Conservation (phyloP, 2,888 invertebrate species). For the Heteropelma amictum region DNA sequence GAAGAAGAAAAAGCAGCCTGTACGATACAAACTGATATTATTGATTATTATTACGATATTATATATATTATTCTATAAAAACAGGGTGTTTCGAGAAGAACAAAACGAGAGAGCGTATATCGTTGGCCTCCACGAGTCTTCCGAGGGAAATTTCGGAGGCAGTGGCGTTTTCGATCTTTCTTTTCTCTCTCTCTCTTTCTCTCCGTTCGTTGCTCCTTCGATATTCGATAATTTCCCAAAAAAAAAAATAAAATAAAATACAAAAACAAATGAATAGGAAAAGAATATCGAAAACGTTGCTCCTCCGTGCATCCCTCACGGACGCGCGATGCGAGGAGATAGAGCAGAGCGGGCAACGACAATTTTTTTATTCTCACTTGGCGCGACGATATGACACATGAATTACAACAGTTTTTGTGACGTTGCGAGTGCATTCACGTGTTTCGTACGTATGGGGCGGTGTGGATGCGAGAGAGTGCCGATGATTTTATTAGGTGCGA, state of each 20-base stretch:
- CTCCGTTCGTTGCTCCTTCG: background rate
- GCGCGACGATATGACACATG: constrained; percentile 44
- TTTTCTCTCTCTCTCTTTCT: background rate
- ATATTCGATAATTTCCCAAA: background rate
- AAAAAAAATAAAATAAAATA: background rate
- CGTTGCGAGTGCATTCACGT: constrained; percentile 39
- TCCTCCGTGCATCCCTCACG: constrained; percentile 26
- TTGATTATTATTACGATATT: constrained; percentile 74
- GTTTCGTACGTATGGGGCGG: constrained; percentile 34
- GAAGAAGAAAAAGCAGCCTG: constrained; percentile 65
- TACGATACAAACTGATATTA: constrained; percentile 77
- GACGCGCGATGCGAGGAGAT: background rate
- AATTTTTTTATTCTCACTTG: constrained; percentile 74
- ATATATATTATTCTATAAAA: constrained; percentile 60
- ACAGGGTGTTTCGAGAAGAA: constrained; percentile 73
- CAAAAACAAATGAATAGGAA: background rate
- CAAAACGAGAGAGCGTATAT: constrained; percentile 69
- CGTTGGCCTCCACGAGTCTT: constrained; percentile 66
- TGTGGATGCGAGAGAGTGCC: constrained; percentile 39
- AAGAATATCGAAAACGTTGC: background rate
- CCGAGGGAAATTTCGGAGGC: constrained; percentile 54
- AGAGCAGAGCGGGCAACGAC: constrained; percentile 65
- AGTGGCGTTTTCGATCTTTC: constrained; percentile 10
- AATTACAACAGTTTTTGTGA: constrained; percentile 30
- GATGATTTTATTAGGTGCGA: constrained; percentile 19